Evolutionary conservation across 2,113 vertebrate species (phyloP).

Genomic region (Nipponia nippon): DNA sequence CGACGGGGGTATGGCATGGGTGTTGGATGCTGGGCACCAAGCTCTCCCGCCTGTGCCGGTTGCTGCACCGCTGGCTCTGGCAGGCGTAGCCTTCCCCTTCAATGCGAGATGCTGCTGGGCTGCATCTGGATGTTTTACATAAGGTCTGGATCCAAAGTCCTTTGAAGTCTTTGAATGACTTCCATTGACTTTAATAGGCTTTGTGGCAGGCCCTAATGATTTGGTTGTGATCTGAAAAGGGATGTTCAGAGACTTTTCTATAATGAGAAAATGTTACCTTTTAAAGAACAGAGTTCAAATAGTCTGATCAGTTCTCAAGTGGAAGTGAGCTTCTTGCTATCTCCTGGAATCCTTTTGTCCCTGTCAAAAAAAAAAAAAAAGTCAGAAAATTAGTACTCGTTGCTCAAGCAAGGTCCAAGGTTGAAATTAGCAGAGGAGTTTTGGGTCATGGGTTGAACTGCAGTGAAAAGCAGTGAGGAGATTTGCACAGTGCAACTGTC

Average conservation of each 20-base stretch:
- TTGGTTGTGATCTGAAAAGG: conserved; percentile 45
- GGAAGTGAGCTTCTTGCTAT: conserved; percentile 6
- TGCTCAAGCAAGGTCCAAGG: neutral
- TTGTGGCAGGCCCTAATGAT: conserved; percentile 54
- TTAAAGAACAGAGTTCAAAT: conserved; percentile 27
- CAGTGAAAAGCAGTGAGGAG: neutral
- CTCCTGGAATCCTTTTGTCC: conserved; percentile 48
- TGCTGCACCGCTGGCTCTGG: neutral
- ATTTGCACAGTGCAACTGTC: neutral
- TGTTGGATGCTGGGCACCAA: neutral
- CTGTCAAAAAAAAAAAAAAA: neutral
- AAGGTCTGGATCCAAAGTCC: neutral
- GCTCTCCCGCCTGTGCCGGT: rapidly evolving
- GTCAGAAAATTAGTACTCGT: neutral
- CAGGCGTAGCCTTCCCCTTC: neutral
- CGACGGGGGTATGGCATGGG: rapidly evolving
- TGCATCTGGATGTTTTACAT: neutral
- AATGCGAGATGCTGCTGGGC: neutral
- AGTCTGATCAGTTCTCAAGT: conserved; percentile 13
- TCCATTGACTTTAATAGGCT: conserved; percentile 44
- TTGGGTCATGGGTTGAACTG: neutral
- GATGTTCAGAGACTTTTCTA: conserved; percentile 20
- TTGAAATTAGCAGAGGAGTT: conserved; percentile 16
- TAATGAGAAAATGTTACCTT: conserved; percentile 43
- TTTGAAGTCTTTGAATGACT: conserved; percentile 49